Evolutionary conservation across 2,113 vertebrate species (phyloP).

Genomic region (Atlantisia rogersi): DNA sequence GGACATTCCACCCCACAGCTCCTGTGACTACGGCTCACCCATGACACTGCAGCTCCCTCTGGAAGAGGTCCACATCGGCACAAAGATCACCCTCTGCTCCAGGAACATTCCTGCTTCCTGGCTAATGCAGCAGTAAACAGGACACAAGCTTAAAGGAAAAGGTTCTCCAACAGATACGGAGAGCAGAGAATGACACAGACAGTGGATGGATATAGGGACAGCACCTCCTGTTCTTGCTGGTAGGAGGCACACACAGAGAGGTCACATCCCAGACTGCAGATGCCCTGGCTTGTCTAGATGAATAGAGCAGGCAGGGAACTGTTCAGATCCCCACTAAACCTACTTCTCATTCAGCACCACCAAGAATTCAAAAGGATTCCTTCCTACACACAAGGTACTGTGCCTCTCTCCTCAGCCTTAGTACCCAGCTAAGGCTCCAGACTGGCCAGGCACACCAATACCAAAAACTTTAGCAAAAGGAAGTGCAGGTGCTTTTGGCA

Average conservation of each 20-base stretch:
- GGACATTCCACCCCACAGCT: neutral
- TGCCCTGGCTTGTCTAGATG: neutral
- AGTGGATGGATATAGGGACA: neutral
- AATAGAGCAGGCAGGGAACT: neutral
- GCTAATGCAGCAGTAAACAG: neutral
- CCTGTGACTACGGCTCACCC: neutral
- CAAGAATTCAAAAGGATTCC: neutral
- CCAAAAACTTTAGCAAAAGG: neutral
- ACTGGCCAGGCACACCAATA: neutral
- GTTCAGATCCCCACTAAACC: neutral
- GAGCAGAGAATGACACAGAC: neutral
- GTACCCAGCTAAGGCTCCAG: neutral
- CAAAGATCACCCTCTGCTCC: neutral
- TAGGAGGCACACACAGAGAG: neutral
- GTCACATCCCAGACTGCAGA: neutral
- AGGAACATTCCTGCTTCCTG: neutral
- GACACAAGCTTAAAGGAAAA: neutral
- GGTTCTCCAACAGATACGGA: neutral
- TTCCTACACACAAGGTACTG: neutral
- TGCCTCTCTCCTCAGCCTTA: neutral
- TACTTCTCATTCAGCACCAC: neutral
- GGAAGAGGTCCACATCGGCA: neutral
- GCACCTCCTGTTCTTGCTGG: neutral
- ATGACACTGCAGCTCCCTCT: neutral
- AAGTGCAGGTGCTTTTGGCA: neutral